These are phyloP conservation scores for Dermochelys coriacea DNA, from an alignment of 2,797 vertebrate genomes.

Conservation along the genomic window DNA sequence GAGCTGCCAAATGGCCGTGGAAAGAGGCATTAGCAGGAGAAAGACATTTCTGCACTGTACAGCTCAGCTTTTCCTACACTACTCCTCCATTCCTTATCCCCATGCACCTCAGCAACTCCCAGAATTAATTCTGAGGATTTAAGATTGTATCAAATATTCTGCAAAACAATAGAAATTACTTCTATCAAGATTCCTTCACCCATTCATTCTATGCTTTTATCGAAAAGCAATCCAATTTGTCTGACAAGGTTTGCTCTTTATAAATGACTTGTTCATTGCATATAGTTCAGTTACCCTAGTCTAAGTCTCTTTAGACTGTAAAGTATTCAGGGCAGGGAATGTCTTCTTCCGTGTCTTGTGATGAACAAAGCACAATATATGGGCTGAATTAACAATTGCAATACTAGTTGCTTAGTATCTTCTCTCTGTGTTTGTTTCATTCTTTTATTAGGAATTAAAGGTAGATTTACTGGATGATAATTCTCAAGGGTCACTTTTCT, in stretches of 20 bases:
- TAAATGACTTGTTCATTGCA: conserved; percentile 10
- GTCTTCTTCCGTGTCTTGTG: background rate
- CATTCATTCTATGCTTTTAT: background rate
- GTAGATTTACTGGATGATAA: background rate
- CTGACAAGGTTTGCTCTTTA: background rate
- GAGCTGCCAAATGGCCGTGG: background rate
- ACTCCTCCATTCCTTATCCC: too few species aligned
- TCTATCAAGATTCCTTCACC: background rate
- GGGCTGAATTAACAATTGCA: background rate
- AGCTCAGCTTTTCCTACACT: conserved; percentile 15
- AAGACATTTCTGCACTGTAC: background rate
- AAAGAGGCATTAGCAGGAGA: background rate
- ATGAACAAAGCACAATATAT: background rate
- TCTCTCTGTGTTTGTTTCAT: background rate
- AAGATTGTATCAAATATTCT: background rate
- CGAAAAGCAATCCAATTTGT: background rate
- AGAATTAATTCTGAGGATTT: background rate
- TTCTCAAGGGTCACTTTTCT: background rate
- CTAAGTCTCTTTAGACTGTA: background rate
- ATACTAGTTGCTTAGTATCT: background rate
- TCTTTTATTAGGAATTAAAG: background rate
- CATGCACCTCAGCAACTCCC: too few species aligned
- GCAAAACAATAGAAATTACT: background rate
- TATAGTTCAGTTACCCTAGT: background rate
- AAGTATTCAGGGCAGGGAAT: background rate